Evolutionary conservation across 2,888 invertebrate species (phyloP).

Genomic region (Cordilura impudica): DNA sequence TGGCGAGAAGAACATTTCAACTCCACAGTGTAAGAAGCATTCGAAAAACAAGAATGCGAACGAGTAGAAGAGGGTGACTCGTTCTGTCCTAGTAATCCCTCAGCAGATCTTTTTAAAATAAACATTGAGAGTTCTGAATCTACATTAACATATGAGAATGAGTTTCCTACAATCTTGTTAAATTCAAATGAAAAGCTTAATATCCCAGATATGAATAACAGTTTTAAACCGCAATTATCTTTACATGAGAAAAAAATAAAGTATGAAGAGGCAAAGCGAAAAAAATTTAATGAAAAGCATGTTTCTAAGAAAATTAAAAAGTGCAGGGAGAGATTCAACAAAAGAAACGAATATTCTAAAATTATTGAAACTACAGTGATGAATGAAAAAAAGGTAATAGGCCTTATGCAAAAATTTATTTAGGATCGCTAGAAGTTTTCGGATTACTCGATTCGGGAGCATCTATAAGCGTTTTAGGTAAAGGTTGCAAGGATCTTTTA

Average conservation of each 20-base stretch:
- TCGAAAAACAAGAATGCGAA: constrained; percentile 1
- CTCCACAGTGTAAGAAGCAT: constrained; percentile 8
- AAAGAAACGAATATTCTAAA: constrained; percentile 2
- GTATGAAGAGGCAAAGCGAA: background rate
- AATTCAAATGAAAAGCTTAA: no score
- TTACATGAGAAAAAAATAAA: constrained; percentile 10
- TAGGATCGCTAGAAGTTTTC: background rate
- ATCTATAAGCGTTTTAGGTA: constrained; percentile 12
- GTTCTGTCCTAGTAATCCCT: background rate
- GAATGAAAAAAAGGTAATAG: background rate
- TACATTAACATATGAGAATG: no score
- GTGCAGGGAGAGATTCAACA: constrained; percentile 10
- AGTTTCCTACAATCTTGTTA: no score
- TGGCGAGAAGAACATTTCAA: constrained; percentile 6
- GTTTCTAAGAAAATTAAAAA: constrained; percentile 8
- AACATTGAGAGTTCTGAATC: background rate
- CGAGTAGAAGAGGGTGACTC: constrained; percentile 28
- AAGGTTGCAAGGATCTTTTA: background rate
- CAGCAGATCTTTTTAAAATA: background rate
- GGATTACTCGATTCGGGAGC: constrained; percentile 27
- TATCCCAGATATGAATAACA: background rate
- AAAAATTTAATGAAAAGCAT: background rate
- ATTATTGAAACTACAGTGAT: constrained; percentile 2
- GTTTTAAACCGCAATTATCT: no score
- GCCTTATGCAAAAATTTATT: constrained; percentile 12